Evolutionary conservation across 2,113 vertebrate genomes (phyloP), one percentile per base, ranked within the genome.

Genomic region (Calypte anna): DNA sequence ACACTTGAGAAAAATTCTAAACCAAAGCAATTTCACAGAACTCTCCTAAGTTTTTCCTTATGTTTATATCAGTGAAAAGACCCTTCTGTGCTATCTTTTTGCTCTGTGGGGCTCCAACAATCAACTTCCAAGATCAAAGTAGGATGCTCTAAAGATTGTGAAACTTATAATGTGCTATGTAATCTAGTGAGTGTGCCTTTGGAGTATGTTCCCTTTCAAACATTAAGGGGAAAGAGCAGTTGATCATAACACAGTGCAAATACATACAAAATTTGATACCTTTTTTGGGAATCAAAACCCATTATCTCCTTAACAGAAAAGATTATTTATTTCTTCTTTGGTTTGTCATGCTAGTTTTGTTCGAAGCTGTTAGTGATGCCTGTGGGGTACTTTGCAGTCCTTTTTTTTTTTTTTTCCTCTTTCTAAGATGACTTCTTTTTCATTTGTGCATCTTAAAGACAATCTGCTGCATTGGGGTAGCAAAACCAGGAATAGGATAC

Each of bases 11-110:
- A 91, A 83, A 95, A 94, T 90, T 94, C 90, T 87, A 93, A 95
- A 91, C 84, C 95, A 94, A 96, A 96, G 88, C 93, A 94, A 95
- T 97, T 97, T 97, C 95, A 94, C 93, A 97, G 96, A 95, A 97
- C 93, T 83, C 91, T 96, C 28, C 3, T 92, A 82, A 86, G 66
- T 92, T 96, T 97, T 97, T 96, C 73, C 75, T 89, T 96, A 75
- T 91, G 87, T 86, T 79, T 89, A 5, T 61, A 89, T 95, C 89
- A 95, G 85, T 96, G 95, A 95, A 97, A 97, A 97, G 91, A 77
- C 86, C 61, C 82, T 96, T 91, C 87, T 91, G 75, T 44, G 87
- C 55, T 68, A 67, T 90, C 76, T 94, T 70, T 91, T 36, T 25
- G 62, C 96, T 97, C 96, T 91, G 92, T 88, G 90, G 96, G 96